These are phyloP conservation scores for Plemyria rubiginata DNA, from an alignment of 2,888 invertebrate genomes.

Conservation along the genomic window DNA sequence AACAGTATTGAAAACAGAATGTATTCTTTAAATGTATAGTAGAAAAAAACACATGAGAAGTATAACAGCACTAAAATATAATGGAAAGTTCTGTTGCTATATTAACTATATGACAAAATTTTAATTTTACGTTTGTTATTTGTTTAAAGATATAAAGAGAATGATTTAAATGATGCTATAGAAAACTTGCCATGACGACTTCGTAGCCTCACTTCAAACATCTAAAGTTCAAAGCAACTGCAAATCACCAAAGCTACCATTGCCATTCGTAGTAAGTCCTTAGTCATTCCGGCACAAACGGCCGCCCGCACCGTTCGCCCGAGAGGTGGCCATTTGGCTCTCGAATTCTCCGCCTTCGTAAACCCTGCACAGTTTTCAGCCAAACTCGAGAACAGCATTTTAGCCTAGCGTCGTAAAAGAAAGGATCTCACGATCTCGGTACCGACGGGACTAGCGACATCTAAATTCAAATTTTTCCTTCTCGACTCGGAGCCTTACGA, in stretches of 20 bases:
- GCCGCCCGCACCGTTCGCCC: conserved; percentile 68
- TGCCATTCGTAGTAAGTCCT: conserved; percentile 55
- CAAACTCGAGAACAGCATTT: conserved; percentile 76
- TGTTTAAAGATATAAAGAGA: too few species aligned
- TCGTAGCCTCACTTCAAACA: neutral
- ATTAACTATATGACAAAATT: too few species aligned
- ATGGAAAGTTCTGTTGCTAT: too few species aligned
- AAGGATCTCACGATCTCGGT: conserved; percentile 66
- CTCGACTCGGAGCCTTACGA: conserved; percentile 64
- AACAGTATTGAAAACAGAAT: too few species aligned
- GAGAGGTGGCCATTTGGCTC: conserved; percentile 79
- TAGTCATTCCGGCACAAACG: conserved; percentile 72
- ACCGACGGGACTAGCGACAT: conserved; percentile 67
- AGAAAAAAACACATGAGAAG: too few species aligned
- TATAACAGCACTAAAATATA: too few species aligned
- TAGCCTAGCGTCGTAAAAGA: conserved; percentile 77
- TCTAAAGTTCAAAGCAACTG: conserved; percentile 5
- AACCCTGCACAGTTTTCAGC: conserved; percentile 74
- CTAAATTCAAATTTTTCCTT: conserved; percentile 81
- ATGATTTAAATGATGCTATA: too few species aligned
- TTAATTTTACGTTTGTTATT: too few species aligned
- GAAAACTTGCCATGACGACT: neutral
- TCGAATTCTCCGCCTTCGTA: conserved; percentile 74
- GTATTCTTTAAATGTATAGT: too few species aligned
- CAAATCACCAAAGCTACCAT: conserved; percentile 19